These are phyloP conservation scores for Heterotis niloticus DNA, from an alignment of 2,113 vertebrate species.

Conservation along the genomic window DNA sequence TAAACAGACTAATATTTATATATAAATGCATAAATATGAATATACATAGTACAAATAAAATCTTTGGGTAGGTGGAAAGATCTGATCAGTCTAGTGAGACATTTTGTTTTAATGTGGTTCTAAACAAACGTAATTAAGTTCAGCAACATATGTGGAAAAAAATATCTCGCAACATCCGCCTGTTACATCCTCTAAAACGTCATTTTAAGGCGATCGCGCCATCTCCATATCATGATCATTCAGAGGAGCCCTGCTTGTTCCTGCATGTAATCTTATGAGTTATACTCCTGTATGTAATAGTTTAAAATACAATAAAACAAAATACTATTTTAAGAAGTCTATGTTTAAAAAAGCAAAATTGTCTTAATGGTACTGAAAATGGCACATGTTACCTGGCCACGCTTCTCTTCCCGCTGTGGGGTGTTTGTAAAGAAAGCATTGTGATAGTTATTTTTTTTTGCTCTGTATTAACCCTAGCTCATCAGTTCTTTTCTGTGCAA, in stretches of 20 bases:
- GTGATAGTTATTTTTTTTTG: slow-evolving; percentile 51
- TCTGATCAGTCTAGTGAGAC: slow-evolving; percentile 25
- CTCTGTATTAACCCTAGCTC: slow-evolving; percentile 52
- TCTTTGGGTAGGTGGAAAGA: slow-evolving; percentile 4
- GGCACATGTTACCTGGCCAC: slow-evolving; percentile 60
- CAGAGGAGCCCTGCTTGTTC: slow-evolving; percentile 75
- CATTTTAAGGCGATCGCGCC: slow-evolving; percentile 33
- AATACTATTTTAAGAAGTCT: slow-evolving; percentile 58
- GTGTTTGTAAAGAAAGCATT: slow-evolving; percentile 61
- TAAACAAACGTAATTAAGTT: slow-evolving; percentile 24
- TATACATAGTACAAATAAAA: slow-evolving; percentile 25
- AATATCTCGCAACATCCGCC: slow-evolving; percentile 36
- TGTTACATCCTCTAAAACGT: slow-evolving; percentile 37
- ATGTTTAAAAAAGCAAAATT: slow-evolving; percentile 57
- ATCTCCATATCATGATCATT: slow-evolving; percentile 51
- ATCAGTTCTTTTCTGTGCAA: slow-evolving; percentile 69
- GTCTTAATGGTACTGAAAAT: slow-evolving; percentile 65
- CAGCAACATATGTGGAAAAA: slow-evolving; percentile 24
- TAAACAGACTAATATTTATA: slow-evolving; percentile 15
- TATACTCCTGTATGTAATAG: slow-evolving; percentile 73
- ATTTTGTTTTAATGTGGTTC: slow-evolving; percentile 48
- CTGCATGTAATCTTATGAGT: slow-evolving; percentile 75
- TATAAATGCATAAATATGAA: slow-evolving; percentile 10
- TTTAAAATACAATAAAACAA: slow-evolving; percentile 61
- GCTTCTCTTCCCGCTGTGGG: slow-evolving; percentile 58